Conservation (phyloP, 2,797 vertebrate genomes). For the Amblyopsis hoosieri region DNA sequence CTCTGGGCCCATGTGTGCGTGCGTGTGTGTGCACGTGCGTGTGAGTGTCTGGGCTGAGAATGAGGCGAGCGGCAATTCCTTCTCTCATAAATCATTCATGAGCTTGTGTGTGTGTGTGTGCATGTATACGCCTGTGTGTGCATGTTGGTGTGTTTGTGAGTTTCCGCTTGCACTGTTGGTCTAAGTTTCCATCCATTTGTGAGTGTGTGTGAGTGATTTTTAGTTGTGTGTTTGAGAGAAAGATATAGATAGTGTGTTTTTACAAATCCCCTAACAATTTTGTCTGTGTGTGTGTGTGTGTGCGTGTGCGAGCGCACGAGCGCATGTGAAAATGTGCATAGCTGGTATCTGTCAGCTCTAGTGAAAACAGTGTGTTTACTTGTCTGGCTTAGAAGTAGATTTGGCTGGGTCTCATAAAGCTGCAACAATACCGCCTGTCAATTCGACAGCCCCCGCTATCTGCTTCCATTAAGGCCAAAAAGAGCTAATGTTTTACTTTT, state of each 20-base stretch:
- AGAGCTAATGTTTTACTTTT: neutral
- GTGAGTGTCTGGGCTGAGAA: conserved; percentile 42
- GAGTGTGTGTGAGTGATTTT: too few relatives aligned
- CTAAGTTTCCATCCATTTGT: neutral
- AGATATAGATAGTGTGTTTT: too few relatives aligned
- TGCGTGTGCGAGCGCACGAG: neutral
- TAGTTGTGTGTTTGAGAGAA: neutral
- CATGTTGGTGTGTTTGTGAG: too few relatives aligned
- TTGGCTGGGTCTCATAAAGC: conserved; percentile 17
- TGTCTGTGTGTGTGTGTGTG: conserved; percentile 1
- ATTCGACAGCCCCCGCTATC: conserved; percentile 7
- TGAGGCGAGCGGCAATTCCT: conserved; percentile 48
- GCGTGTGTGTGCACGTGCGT: conserved; percentile 32
- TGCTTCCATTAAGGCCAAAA: conserved; percentile 17
- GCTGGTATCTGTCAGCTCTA: neutral
- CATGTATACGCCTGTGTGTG: conserved; percentile 4
- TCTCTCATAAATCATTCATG: conserved; percentile 59
- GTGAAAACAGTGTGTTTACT: conserved; percentile 16
- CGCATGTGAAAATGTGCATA: neutral
- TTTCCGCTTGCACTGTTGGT: neutral
- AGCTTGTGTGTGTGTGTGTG: neutral
- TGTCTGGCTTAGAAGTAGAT: conserved; percentile 16
- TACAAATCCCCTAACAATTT: too few relatives aligned
- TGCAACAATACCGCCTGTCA: conserved; percentile 39
- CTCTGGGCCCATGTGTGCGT: conserved; percentile 13